Base-by-base conservation (phyloP, 2,888 invertebrate species). In the Thelaira solivaga region DNA sequence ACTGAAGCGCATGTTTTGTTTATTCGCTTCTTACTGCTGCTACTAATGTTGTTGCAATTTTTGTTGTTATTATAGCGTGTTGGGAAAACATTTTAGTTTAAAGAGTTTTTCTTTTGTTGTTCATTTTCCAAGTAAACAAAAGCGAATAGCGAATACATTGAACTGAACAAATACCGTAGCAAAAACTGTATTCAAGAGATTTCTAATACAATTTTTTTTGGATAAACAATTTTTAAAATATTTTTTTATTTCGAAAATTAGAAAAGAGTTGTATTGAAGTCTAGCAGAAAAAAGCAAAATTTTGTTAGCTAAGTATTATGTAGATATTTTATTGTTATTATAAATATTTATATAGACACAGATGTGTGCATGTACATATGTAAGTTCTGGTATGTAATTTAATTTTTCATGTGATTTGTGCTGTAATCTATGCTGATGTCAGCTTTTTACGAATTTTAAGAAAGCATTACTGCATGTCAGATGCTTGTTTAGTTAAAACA, bases 51-150 rank as follows among this genome's bases (percentile, higher is more conserved):
- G 29, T 59, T 61, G 10, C 13, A 16, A 24, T 24, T 29, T 55
- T 59, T 65, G 34, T 41, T 62, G 39, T 41, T 43, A 29, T 18
- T 49, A 51, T 72, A 36, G 71, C 76, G 72, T 76, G 76, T 67
- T 67, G 47, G 13, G 57, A 67, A 72, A 76, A 72, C 45, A 71
- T 61, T 72, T 49, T 62, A 53, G 67, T 61, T 24, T 72, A 72
- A 2, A 24, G 43, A n/a, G 45, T 53, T 39, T 59, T 18, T 62
- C 3, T 31, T 34, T 41, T 6, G 26, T 18, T 41, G 6, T 31
- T 13, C 18, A 24, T 55, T 72, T 62, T 53, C 16, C 11, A 18
- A n/a, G 22, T 31, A 71, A 29, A 68, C 34, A 41, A 69, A 24
- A 13, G 31, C 13, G 13, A 20, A 62, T 34, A 4, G 4, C 4